Evolutionary conservation across 2,797 vertebrate species (phyloP).

Genomic region (Hippoglossus hippoglossus): DNA sequence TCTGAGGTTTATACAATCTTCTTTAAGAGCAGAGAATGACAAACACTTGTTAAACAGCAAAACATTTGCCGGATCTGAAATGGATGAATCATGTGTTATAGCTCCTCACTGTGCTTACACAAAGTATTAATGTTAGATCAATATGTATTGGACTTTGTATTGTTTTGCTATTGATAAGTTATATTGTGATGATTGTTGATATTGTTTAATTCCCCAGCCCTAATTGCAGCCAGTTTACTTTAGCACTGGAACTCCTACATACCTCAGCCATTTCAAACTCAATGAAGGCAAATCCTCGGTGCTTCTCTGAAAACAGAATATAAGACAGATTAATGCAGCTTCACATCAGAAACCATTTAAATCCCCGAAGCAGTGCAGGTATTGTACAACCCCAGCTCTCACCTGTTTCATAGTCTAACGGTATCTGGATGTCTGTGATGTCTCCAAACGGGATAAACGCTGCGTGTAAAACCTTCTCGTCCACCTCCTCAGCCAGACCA

Average conservation of each 20-base stretch:
- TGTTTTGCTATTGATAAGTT: too few relatives aligned
- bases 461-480: slow-evolving; percentile 95
- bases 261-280: slow-evolving; percentile 98
- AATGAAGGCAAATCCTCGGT: slow-evolving; percentile 96
- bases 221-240: not conserved
- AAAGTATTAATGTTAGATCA: too few relatives aligned
- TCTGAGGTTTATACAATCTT: too few relatives aligned
- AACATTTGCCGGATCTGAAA: too few relatives aligned
- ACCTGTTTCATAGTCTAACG: slow-evolving; percentile 98
- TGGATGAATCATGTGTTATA: too few relatives aligned
- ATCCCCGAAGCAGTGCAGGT: not conserved
- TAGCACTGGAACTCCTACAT: slow-evolving; percentile 44
- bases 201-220: too few relatives aligned
- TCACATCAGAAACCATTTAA: too few relatives aligned
- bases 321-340: not conserved
- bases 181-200: too few relatives aligned
- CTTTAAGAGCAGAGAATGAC: too few relatives aligned
- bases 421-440: slow-evolving; percentile 97
- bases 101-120: too few relatives aligned
- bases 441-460: slow-evolving; percentile 98
- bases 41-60: too few relatives aligned
- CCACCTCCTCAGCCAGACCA: slow-evolving; percentile 95
- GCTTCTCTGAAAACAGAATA: slow-evolving; percentile 89
- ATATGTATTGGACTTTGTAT: too few relatives aligned
- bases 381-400: not conserved